Evolutionary conservation across 2,113 vertebrate genomes (phyloP).

Genomic region (Notothenia coriiceps): DNA sequence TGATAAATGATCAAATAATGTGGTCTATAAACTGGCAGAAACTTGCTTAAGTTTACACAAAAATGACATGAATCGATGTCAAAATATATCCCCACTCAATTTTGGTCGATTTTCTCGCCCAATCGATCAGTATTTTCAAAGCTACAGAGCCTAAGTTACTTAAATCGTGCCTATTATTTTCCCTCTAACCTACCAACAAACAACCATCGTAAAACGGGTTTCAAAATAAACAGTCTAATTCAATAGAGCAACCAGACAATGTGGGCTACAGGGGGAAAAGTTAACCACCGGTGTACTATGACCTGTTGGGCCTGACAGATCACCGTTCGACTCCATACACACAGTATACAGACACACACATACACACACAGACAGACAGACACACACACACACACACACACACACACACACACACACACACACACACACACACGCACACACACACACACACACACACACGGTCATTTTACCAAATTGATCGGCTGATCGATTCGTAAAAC

Average conservation of each 20-base stretch:
- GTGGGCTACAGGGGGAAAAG: neutral
- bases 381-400: neutral
- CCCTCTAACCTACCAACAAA: neutral
- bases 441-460: neutral
- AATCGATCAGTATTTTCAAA: neutral
- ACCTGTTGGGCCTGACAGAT: slow-evolving; percentile 73
- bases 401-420: neutral
- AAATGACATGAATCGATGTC: too few species aligned
- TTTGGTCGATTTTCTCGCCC: too few species aligned
- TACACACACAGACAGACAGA: neutral
- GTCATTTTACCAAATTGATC: neutral
- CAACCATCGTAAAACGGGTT: neutral
- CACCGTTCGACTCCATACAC: slow-evolving; percentile 12
- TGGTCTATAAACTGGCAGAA: neutral
- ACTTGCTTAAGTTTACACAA: neutral
- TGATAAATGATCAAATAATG: neutral
- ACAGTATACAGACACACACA: too few species aligned
- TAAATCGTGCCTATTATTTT: too few species aligned
- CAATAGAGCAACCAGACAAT: neutral
- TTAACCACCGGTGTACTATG: slow-evolving; percentile 65
- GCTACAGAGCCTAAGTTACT: neutral
- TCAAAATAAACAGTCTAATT: too few species aligned
- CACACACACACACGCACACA: neutral
- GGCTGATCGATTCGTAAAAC: neutral
- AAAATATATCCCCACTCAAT: neutral